Evolutionary conservation across 2,888 invertebrate species (phyloP).

Genomic region (Trachelus iudaicus): DNA sequence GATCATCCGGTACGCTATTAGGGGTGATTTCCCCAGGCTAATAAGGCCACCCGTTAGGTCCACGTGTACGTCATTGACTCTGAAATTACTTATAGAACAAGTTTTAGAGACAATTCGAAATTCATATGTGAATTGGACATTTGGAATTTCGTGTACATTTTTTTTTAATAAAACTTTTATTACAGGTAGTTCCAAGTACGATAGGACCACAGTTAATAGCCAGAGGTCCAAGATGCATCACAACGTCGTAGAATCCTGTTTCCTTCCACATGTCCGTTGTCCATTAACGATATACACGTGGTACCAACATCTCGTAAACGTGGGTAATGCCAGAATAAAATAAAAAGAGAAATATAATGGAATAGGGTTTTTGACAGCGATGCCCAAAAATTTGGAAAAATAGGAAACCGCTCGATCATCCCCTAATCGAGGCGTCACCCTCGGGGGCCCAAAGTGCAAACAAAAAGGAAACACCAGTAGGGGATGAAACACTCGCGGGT

Average conservation of each 20-base stretch:
- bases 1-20: slow-evolving; percentile 29
- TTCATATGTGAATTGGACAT: neutral
- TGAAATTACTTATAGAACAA: neutral
- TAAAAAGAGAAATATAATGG: neutral
- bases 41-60: slow-evolving; percentile 17
- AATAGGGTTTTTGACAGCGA: neutral
- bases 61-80: neutral
- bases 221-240: neutral
- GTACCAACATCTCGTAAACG: neutral
- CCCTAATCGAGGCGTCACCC: slow-evolving; percentile 6
- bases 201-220: neutral
- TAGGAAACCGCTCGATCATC: slow-evolving; percentile 34
- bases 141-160: neutral
- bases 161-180: neutral
- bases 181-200: neutral
- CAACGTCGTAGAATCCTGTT: neutral
- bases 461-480: slow-evolving; percentile 19
- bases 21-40: slow-evolving; percentile 12
- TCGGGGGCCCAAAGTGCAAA: slow-evolving; percentile 28
- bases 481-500: slow-evolving; percentile 23
- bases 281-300: neutral
- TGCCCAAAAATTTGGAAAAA: slow-evolving; percentile 21
- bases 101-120: neutral
- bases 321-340: neutral
- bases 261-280: neutral